Base-by-base conservation (phyloP, 2,113 vertebrate genomes). In the Cinclus mexicanus region DNA sequence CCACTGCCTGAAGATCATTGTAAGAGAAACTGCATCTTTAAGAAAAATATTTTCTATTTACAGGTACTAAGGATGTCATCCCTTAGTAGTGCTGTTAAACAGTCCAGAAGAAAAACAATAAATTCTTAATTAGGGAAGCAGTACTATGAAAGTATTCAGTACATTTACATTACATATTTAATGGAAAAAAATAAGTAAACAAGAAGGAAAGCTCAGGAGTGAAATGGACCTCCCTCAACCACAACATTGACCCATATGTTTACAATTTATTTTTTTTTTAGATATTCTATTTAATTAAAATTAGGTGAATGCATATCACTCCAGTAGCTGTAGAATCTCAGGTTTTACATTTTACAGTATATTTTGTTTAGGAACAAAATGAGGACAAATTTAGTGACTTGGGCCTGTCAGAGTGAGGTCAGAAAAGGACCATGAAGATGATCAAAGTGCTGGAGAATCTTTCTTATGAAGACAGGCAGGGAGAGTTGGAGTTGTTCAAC, bases 11-110 rank as follows among this genome's bases (percentile, higher is more conserved):
- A 86, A 71, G 35, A n/a, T 70, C 35, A 52, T 77, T 83, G 19
- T 56, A 75, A 92, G 17, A 70, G 50, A 90, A 95, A 95, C 11
- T 78, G 20, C 28, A 29, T 67, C 59, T 55, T 53, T 87, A 70
- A 92, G n/a, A 92, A 50, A 76, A 83, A 57, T 37, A 7, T 75
- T 47, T 81, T 68, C 39, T 49, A 70, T 26, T 84, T 90, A 78
- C 4, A 52, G 86, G 64, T 59, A 56, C 9, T 57, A 64, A 88
- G 23, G 9, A 7, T 88, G 53, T 63, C 39, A 75, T 39, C 21
- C 14, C 10, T 74, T 78, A 63, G 42, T 13, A 81, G 33, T 47
- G n/a, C 24, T 70, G 39, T 23, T 67, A 84, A 92, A 70, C 11
- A 39, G 23, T 13, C 10, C 24, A 88, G 11, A 77, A 90, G 19